These are phyloP conservation scores for Enteromius radiatus DNA, from an alignment of 2,797 vertebrate species.

Conservation along the genomic window DNA sequence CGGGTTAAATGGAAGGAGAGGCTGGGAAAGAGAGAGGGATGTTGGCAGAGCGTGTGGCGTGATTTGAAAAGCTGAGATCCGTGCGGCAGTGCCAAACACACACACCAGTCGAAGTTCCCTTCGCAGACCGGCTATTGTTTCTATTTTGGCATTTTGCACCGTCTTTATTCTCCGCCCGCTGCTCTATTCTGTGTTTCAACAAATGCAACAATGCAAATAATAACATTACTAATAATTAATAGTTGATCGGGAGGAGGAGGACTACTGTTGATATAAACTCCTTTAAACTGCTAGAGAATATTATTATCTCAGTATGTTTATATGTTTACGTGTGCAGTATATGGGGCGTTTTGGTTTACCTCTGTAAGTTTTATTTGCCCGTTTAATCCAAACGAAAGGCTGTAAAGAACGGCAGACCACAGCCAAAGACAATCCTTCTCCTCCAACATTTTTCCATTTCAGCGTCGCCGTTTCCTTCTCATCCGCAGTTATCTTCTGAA, in stretches of 20 bases:
- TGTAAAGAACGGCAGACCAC: background rate
- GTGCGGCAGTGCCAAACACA: constrained; percentile 78
- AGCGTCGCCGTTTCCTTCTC: background rate
- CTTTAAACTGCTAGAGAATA: background rate
- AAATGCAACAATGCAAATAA: constrained; percentile 35
- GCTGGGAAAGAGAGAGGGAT: constrained; percentile 61
- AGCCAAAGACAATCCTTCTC: background rate
- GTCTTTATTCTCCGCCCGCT: constrained; percentile 73
- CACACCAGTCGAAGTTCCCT: constrained; percentile 76
- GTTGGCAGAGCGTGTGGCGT: constrained; percentile 71
- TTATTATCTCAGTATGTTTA: background rate
- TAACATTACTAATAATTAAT: constrained; percentile 46
- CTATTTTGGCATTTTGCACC: constrained; percentile 75
- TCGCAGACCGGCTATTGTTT: constrained; percentile 79
- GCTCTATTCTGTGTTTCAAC: constrained; percentile 48
- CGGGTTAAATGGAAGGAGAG: constrained; percentile 43
- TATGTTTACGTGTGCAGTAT: background rate
- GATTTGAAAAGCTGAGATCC: constrained; percentile 83
- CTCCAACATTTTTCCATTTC: constrained; percentile 18
- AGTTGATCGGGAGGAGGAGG: background rate
- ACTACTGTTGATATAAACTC: background rate
- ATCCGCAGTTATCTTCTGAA: background rate
- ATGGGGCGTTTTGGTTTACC: background rate
- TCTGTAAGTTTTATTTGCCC: background rate
- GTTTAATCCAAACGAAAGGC: background rate